Conservation (phyloP, 2,797 vertebrate genomes). For the Chlorospingus semifuscus region DNA sequence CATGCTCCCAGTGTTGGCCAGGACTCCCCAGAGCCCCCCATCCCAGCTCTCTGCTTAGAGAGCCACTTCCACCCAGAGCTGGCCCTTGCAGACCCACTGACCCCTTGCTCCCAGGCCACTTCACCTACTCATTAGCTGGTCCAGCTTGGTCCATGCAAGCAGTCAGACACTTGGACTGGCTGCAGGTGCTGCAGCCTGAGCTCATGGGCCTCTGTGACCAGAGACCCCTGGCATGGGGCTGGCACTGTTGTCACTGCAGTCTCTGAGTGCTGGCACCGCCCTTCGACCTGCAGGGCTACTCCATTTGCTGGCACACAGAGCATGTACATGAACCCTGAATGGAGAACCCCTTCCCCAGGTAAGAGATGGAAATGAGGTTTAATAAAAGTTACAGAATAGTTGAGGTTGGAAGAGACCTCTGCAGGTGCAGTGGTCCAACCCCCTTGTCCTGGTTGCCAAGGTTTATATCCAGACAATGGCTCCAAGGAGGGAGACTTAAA, state of each 20-base stretch:
- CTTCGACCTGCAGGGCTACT: background rate
- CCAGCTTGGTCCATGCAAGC: background rate
- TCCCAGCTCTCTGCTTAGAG: background rate
- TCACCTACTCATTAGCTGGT: background rate
- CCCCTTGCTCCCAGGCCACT: background rate
- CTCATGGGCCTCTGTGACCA: background rate
- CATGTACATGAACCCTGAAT: background rate
- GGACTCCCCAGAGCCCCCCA: background rate
- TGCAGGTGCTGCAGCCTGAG: background rate
- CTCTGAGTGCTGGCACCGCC: background rate
- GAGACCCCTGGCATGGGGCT: background rate
- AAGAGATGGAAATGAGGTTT: background rate
- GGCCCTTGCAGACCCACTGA: background rate
- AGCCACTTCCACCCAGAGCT: background rate
- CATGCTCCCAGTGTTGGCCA: background rate
- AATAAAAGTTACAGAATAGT: background rate
- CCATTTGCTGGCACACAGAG: background rate
- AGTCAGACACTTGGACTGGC: background rate
- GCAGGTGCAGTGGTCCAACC: background rate
- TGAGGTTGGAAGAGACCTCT: background rate
- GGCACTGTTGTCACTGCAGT: background rate
- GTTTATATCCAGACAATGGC: background rate
- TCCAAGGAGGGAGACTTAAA: background rate
- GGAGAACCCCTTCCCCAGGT: background rate
- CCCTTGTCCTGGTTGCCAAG: background rate